Base-by-base conservation (phyloP, 2,113 vertebrate species). In the Corythoichthys haematopterus region DNA sequence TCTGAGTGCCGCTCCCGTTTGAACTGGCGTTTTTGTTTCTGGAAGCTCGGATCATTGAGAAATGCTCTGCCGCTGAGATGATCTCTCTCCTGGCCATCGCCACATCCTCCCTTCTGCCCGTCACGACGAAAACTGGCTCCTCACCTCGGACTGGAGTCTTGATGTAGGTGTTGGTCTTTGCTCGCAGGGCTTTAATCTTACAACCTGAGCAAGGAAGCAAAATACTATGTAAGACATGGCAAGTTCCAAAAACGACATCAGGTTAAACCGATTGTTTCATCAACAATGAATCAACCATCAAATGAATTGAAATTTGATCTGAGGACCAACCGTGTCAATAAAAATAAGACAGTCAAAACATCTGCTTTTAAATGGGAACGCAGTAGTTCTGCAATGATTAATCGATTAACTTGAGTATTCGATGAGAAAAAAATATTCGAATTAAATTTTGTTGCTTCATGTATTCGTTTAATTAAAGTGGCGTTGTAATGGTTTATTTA, bases 81-180 rank as follows among this genome's bases (percentile, higher is more conserved):
- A 98, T 98, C 89, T 98, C 96, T 87, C 96, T 92, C 74, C 95
- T 90, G 60, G 96, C 96, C 96, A 98, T 96, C 71, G 96, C 96
- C 74, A 98, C 96, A 60, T 98, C 96, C 88, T 98, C 96, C 85
- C 96, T 93, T 87, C 96, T 90, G 83, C 96, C 96, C 11, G 96
- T 98, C 86, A 98, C 96, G 87, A 98, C 95, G 78, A 98, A 98
- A 74, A 98, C 94, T n/a, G 96, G 96, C 92, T 98, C 96, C 92
- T 98, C 96, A 76, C 96, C 96, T 43, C 96, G 94, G 60, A 98
- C 96, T 0, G 96, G 96, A 71, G 96, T 98, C 93, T 98, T 98
- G 89, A 98, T 28, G 20, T 28, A 28, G 20, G 20, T 28, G 20
- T 28, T 28, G 20, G 20, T 28, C 20, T 28, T 28, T 98, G 95